These are phyloP conservation scores for Hecatera dysodea DNA, from an alignment of 2,888 invertebrate species.

Conservation along the genomic window DNA sequence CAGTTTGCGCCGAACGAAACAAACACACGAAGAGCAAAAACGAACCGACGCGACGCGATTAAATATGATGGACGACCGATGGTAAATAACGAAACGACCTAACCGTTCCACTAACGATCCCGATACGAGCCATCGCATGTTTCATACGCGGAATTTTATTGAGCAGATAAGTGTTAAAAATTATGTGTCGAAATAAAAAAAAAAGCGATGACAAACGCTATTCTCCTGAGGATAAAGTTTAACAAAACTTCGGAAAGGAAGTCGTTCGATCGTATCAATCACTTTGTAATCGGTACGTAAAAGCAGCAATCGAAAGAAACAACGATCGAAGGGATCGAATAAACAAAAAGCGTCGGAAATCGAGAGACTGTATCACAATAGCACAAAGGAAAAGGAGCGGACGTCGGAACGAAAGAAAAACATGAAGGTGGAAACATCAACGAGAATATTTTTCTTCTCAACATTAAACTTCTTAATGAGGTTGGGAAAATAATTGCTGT, in stretches of 20 bases:
- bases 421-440: conserved; percentile 74
- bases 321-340: conserved; percentile 74
- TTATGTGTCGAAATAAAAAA: conserved; percentile 61
- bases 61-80: conserved; percentile 86
- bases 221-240: conserved; percentile 48
- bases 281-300: conserved; percentile 75
- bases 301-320: conserved; percentile 77
- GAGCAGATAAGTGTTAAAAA: conserved; percentile 75
- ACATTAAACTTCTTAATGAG: conserved; percentile 88
- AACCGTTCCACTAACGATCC: conserved; percentile 84
- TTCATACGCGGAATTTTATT: conserved; percentile 80
- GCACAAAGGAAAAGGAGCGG: conserved; percentile 73
- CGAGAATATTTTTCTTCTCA: conserved; percentile 83
- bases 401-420: conserved; percentile 61
- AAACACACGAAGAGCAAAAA: conserved; percentile 72
- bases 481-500: conserved; percentile 88
- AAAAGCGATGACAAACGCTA: conserved; percentile 50
- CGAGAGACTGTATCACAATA: conserved; percentile 78
- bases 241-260: conserved; percentile 55
- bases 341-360: conserved; percentile 77
- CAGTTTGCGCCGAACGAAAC: conserved; percentile 71
- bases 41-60: conserved; percentile 80
- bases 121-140: conserved; percentile 77
- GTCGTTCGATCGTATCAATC: conserved; percentile 74
- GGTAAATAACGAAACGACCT: conserved; percentile 81